Evolutionary conservation across 2,113 vertebrate genomes (phyloP), one percentile per base, ranked within the genome.

Genomic region (Polypterus senegalus): DNA sequence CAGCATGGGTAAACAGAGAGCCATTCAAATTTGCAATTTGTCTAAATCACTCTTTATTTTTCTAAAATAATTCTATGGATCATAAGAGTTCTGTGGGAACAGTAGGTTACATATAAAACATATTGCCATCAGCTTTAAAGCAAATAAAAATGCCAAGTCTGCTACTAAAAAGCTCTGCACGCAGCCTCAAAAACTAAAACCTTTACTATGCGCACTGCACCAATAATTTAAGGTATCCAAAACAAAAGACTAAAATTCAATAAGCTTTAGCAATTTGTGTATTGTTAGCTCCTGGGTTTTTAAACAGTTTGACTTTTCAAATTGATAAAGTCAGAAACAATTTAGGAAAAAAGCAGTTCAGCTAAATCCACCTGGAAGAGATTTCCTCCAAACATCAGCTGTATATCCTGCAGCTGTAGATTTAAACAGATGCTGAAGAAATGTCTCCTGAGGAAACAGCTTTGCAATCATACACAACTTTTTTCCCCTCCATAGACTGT

Each of bases 371-470:
- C 56, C 56, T 45, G 56, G 5, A 58, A 52, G 51, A 52, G 51
- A 52, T 58, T n/a, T 5, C 56, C 27, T 3, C n/a, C 4, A 9
- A 11, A 7, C 56, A 52, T 52, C 56, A 45, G 11, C 5, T 58
- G 27, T 43, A 5, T 44, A 4, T 58, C 43, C 43, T 45, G 5
- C 43, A 58, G 56, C 56, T 58, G 43, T 58, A 45, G 4, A 58
- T 43, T 58, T 45, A 45, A 45, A 45, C 56, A 58, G 56, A 58
- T 58, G 56, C 11, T 58, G 56, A 58, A 58, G 56, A 45, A 7
- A 7, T 45, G 4, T 8, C 27, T 58, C 56, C 46, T 7, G 56
- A 45, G 56, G 43, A 43, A 58, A 10, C 43, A 27, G 6, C 4
- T 55, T 11, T 9, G 6, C 54, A 10, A 27, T 27, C 27, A 27